phyloP scores from a whole-genome alignment of 2,797 vertebrate species.

The Mionectes olivaceus region DNA sequence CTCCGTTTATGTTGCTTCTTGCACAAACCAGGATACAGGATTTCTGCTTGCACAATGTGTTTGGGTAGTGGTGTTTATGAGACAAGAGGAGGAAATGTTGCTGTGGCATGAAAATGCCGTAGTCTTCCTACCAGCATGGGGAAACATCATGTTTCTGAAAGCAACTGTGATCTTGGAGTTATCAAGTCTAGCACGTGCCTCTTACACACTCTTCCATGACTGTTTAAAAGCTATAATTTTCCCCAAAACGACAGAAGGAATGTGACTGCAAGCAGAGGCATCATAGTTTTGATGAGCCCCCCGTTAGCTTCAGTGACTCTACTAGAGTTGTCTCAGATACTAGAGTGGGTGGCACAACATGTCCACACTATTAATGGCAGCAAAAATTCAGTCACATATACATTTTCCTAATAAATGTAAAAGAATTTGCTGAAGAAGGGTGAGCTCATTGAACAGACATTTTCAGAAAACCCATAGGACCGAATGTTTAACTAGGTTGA shows the following conservation, averaged over 20 bases:
- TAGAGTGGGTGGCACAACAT: slow-evolving; percentile 16
- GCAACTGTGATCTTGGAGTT: not conserved
- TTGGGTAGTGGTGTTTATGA: not conserved
- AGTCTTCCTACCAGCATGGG: not conserved
- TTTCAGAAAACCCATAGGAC: not conserved
- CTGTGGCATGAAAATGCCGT: not conserved
- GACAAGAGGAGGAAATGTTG: not conserved
- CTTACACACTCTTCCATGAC: not conserved
- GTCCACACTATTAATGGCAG: not conserved
- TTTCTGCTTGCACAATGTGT: not conserved
- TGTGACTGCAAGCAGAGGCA: not conserved
- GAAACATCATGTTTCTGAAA: not conserved
- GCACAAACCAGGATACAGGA: not conserved
- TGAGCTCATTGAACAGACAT: not conserved
- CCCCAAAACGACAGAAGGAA: not conserved
- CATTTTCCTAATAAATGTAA: not conserved
- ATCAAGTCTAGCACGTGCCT: not conserved
- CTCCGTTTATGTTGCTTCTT: not conserved
- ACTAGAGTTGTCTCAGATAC: not conserved
- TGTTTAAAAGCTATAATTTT: not conserved
- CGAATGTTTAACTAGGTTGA: not conserved
- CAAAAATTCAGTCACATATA: not conserved
- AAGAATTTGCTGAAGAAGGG: not conserved
- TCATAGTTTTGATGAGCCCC: not conserved
- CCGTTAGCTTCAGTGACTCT: not conserved